These are phyloP conservation scores for Pachyrhynchus sulphureomaculatus DNA, from an alignment of 1,140 invertebrate species.

Conservation along the genomic window DNA sequence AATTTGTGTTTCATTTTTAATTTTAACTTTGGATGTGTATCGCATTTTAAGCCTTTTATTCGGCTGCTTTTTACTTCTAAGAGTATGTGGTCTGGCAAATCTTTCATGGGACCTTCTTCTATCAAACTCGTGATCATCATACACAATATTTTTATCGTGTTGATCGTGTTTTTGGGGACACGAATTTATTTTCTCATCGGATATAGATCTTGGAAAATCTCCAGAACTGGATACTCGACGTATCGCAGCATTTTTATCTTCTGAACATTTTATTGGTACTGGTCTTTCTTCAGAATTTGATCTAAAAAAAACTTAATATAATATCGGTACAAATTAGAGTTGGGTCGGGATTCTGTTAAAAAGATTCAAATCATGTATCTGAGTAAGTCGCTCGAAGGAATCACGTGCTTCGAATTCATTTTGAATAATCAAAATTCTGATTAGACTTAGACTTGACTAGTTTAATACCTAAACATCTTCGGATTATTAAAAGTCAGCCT, in stretches of 20 bases:
- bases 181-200: constrained; percentile 23
- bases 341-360: too few relatives aligned
- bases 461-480: too few relatives aligned
- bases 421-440: too few relatives aligned
- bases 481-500: too few relatives aligned
- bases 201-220: constrained; percentile 56
- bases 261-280: constrained; percentile 46
- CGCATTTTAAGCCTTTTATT: constrained; percentile 41
- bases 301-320: constrained; percentile 20
- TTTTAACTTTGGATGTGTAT: constrained; percentile 39
- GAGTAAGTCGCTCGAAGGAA: too few relatives aligned
- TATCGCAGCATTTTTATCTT: constrained; percentile 55
- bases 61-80: constrained; percentile 51
- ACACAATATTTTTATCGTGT: constrained; percentile 29
- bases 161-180: constrained; percentile 14
- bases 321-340: too few relatives aligned
- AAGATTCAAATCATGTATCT: too few relatives aligned
- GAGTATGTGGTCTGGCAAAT: constrained; percentile 57
- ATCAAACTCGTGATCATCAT: constrained; percentile 48
- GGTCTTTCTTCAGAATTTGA: constrained; percentile 71
- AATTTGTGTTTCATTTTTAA: constrained; percentile 27
- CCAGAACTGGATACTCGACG: constrained; percentile 66
- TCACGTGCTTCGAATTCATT: too few relatives aligned
- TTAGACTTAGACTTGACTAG: too few relatives aligned
- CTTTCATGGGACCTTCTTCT: constrained; percentile 56